These are phyloP conservation scores for Ornithoptera priamus DNA, from an alignment of 2,888 invertebrate species.

Conservation along the genomic window DNA sequence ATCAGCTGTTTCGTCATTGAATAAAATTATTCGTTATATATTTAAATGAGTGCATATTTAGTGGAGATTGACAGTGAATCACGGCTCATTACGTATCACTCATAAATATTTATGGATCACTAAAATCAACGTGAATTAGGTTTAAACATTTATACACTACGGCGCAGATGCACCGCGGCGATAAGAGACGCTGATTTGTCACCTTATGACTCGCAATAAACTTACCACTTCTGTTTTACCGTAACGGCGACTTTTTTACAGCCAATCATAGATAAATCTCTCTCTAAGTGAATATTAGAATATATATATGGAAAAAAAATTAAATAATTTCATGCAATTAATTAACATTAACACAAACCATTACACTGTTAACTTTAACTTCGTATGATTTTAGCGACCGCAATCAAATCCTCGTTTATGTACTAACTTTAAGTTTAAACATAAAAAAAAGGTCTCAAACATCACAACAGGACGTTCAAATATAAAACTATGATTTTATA, in stretches of 20 bases:
- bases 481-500: too few relatives aligned
- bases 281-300: too few relatives aligned
- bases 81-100: conserved; percentile 20
- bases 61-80: conserved; percentile 19
- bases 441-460: too few relatives aligned
- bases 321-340: too few relatives aligned
- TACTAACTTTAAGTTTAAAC: too few relatives aligned
- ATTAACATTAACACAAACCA: too few relatives aligned
- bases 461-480: too few relatives aligned
- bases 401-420: too few relatives aligned
- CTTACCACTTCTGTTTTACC: conserved; percentile 21
- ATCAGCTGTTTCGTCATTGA: conserved; percentile 23
- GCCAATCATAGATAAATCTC: too few relatives aligned
- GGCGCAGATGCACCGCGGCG: conserved; percentile 15
- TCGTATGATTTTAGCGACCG: too few relatives aligned
- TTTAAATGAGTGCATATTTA: conserved; percentile 26
- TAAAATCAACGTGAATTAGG: conserved; percentile 27
- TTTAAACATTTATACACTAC: conserved; percentile 16
- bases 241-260: not conserved
- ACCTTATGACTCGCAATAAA: conserved; percentile 10
- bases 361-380: too few relatives aligned
- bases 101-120: conserved; percentile 32
- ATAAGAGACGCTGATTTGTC: conserved; percentile 17
- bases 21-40: conserved; percentile 24
- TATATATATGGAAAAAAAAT: too few relatives aligned